phyloP scores from a whole-genome alignment of 2,888 invertebrate genomes.

The Trachelus troglodyta region DNA sequence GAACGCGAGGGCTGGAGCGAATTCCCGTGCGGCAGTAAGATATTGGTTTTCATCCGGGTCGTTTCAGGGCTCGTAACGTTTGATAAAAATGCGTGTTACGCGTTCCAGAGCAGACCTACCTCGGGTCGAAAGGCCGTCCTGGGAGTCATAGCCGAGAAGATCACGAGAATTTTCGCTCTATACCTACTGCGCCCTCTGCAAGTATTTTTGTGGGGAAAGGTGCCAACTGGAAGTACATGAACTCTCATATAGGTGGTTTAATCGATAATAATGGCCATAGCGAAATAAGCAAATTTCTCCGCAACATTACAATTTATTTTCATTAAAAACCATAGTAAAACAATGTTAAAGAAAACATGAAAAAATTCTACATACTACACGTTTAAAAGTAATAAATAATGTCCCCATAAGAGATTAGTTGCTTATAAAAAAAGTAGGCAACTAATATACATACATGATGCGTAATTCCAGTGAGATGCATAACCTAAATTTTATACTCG shows the following conservation, averaged over 20 bases:
- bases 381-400: background rate
- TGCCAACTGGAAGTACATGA: conserved; percentile 1
- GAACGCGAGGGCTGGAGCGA: conserved; percentile 40
- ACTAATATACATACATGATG: background rate
- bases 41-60: conserved; percentile 66
- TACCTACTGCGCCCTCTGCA: conserved; percentile 24
- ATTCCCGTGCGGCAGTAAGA: conserved; percentile 62
- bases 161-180: conserved; percentile 63
- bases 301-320: background rate
- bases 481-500: background rate
- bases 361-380: background rate
- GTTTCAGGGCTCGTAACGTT: conserved; percentile 65
- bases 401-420: background rate
- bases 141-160: conserved; percentile 63
- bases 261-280: background rate
- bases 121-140: conserved; percentile 57
- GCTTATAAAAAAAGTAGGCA: background rate
- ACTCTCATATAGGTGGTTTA: background rate
- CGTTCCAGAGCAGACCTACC: conserved; percentile 56
- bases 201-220: conserved; percentile 16
- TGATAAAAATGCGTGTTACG: conserved; percentile 67
- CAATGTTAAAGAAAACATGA: background rate
- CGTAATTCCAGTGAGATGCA: background rate
- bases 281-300: background rate
- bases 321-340: background rate